phyloP scores from a whole-genome alignment of 2,113 vertebrate genomes.

The Laticauda colubrina region DNA sequence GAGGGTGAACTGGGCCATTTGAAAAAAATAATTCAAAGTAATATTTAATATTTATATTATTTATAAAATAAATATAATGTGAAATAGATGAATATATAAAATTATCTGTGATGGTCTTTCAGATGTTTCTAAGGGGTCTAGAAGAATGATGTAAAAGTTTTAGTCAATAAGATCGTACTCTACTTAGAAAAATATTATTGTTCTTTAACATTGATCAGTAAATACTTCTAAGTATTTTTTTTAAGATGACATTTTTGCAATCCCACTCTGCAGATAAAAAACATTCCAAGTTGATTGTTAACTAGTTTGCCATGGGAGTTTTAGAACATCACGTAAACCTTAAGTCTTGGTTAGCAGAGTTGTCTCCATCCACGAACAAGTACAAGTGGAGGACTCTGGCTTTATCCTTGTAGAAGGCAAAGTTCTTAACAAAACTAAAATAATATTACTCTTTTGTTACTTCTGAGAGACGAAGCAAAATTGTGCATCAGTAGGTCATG shows the following conservation, averaged over 20 bases:
- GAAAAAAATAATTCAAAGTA: background rate
- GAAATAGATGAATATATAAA: background rate
- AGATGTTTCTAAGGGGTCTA: background rate
- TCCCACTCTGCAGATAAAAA: background rate
- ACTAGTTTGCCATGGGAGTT: background rate
- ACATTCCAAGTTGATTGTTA: background rate
- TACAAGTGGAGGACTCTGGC: background rate
- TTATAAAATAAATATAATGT: background rate
- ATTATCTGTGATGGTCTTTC: background rate
- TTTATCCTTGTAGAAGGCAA: background rate
- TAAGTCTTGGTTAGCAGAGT: background rate
- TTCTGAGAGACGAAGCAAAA: background rate
- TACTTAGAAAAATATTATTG: background rate
- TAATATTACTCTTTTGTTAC: background rate
- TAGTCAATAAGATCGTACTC: background rate
- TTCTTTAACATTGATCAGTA: background rate
- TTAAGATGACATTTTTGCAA: background rate
- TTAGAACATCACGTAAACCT: background rate
- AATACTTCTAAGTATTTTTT: background rate
- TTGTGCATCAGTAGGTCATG: background rate
- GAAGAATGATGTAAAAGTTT: background rate
- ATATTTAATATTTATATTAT: background rate
- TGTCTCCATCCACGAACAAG: background rate
- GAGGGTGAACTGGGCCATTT: background rate
- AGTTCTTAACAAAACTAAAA: background rate